Percentiles rank a stretch among this genome's conserved stretches.
These are phyloP conservation scores for Andrena chrysosceles DNA, from an alignment of 2,888 invertebrate genomes.

Conservation along the genomic window DNA sequence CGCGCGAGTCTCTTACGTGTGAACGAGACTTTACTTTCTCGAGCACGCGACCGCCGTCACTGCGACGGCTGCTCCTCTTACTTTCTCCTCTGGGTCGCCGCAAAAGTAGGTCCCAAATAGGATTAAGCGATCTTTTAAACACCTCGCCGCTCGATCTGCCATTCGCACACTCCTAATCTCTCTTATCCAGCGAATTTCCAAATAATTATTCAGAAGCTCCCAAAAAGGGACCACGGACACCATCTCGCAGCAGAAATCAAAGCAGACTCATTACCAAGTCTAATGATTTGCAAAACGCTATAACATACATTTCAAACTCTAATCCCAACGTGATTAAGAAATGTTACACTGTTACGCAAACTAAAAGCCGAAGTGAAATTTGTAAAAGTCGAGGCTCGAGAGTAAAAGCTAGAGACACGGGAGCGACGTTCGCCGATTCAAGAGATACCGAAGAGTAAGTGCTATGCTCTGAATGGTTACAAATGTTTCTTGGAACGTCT, in stretches of 20 bases:
- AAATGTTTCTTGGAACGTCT: background rate
- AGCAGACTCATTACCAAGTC: background rate
- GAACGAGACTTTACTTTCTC: slow-evolving; percentile 80
- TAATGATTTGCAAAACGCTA: background rate
- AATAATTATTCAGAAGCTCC: slow-evolving; percentile 26
- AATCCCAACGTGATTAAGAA: too few relatives aligned
- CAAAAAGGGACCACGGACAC: background rate
- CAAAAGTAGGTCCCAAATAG: slow-evolving; percentile 84
- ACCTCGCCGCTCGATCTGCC: slow-evolving; percentile 52
- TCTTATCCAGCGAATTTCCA: slow-evolving; percentile 6
- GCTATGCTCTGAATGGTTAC: background rate
- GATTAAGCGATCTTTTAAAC: slow-evolving; percentile 70
- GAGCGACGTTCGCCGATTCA: background rate
- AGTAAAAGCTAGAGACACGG: background rate
- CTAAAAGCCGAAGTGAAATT: slow-evolving; percentile 15
- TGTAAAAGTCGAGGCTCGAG: slow-evolving; percentile 14
- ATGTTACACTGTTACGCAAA: slow-evolving; percentile 17
- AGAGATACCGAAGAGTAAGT: slow-evolving; percentile 14
- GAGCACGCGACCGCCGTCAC: slow-evolving; percentile 77
- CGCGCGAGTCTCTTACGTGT: slow-evolving; percentile 66
- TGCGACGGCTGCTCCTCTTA: slow-evolving; percentile 75
- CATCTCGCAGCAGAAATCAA: background rate
- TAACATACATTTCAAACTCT: background rate
- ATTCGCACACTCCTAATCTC: slow-evolving; percentile 3
- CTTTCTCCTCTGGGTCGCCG: slow-evolving; percentile 79